A percentile compares a stretch with the other conserved stretches of the same genome.
These are phyloP conservation scores for Yponomeuta plumbellus DNA, from an alignment of 2,888 invertebrate genomes.

Conservation along the genomic window DNA sequence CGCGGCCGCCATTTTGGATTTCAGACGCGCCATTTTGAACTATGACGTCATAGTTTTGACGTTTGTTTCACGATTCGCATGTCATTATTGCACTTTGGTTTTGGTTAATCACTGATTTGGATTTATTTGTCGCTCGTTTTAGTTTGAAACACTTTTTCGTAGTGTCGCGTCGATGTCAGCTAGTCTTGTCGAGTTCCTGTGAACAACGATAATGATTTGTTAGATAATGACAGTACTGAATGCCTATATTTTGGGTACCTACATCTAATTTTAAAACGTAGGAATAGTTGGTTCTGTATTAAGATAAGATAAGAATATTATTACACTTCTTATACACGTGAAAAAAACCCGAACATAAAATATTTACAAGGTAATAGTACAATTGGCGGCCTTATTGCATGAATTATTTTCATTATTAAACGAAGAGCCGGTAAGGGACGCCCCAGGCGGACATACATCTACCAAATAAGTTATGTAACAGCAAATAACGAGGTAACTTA, in stretches of 20 bases:
- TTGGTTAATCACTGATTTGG: background rate
- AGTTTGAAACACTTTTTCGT: background rate
- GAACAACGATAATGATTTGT: background rate
- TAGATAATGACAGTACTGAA: background rate
- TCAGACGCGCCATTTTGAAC: constrained; percentile 4
- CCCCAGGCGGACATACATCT: no score
- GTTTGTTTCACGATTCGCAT: constrained; percentile 2
- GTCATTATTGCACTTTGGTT: background rate
- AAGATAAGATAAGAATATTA: no score
- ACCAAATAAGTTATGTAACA: no score
- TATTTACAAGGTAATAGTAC: no score
- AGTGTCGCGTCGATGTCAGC: background rate
- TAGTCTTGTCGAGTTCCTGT: background rate
- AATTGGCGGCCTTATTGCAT: no score
- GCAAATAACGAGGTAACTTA: no score
- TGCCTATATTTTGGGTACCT: background rate
- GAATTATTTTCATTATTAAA: no score
- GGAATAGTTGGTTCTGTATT: no score
- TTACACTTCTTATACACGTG: no score
- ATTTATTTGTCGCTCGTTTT: background rate
- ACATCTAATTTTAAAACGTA: no score
- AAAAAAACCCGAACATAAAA: no score
- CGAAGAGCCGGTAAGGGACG: no score
- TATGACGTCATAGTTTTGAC: constrained; percentile 25
- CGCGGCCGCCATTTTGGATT: constrained; percentile 20